Evolutionary conservation across 1,140 invertebrate genomes (phyloP).

Genomic region (Sycobia sp.): DNA sequence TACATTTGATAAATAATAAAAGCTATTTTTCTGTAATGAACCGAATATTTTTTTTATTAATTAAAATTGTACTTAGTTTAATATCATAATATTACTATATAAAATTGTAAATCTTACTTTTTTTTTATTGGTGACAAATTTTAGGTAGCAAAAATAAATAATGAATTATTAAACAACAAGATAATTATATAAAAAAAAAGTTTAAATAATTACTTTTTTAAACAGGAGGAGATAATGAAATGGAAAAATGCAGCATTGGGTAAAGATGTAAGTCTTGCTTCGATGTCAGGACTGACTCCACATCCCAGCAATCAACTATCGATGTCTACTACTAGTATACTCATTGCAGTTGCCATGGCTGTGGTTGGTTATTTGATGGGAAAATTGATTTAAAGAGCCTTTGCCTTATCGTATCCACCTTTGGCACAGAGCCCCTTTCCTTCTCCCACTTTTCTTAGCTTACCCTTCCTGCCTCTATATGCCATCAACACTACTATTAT

Average conservation of each 20-base stretch:
- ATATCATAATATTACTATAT: too few relatives aligned
- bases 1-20: too few relatives aligned
- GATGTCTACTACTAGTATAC: slow-evolving; percentile 45
- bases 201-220: slow-evolving; percentile 27
- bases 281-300: slow-evolving; percentile 42
- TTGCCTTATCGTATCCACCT: slow-evolving; percentile 40
- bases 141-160: neutral
- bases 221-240: slow-evolving; percentile 56
- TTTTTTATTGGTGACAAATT: neutral
- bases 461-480: slow-evolving; percentile 48
- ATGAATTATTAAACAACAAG: too few relatives aligned
- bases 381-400: slow-evolving; percentile 58
- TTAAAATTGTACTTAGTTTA: too few relatives aligned
- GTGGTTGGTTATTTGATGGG: slow-evolving; percentile 57
- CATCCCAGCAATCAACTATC: slow-evolving; percentile 44
- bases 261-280: slow-evolving; percentile 46
- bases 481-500: slow-evolving; percentile 36
- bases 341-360: slow-evolving; percentile 53
- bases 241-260: slow-evolving; percentile 50
- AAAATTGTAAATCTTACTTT: too few relatives aligned
- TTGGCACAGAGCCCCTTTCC: slow-evolving; percentile 42
- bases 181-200: too few relatives aligned
- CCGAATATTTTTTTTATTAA: too few relatives aligned
- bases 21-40: too few relatives aligned
- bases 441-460: slow-evolving; percentile 52